These are phyloP conservation scores for Epicampocera succincta DNA, from an alignment of 2,888 invertebrate genomes.

Conservation along the genomic window DNA sequence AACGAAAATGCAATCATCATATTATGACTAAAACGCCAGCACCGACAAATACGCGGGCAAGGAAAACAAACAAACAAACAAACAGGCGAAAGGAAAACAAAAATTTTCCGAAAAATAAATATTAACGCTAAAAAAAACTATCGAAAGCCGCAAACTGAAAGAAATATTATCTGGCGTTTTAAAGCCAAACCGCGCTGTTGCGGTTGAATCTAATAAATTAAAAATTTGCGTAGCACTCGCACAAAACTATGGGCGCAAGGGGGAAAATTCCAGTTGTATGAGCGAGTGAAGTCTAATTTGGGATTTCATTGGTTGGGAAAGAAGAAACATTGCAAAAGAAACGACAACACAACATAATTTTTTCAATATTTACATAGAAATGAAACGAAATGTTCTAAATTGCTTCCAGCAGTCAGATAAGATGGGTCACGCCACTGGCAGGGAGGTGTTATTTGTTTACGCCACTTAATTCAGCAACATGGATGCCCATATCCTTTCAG, in stretches of 20 bases:
- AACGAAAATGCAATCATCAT: conserved; percentile 56
- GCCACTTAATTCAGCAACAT: no score
- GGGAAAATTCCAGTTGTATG: conserved; percentile 4
- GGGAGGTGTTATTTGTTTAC: no score
- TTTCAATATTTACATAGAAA: not conserved
- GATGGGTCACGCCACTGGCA: no score
- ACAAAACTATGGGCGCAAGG: conserved; percentile 14
- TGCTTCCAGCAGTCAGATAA: no score
- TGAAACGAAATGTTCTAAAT: no score
- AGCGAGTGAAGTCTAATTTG: not conserved
- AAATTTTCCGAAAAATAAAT: conserved; percentile 27
- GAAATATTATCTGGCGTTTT: conserved; percentile 67
- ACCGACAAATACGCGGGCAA: conserved; percentile 25
- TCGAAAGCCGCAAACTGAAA: conserved; percentile 61
- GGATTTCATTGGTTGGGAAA: conserved; percentile 1
- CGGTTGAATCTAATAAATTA: conserved; percentile 64
- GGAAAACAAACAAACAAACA: conserved; percentile 35
- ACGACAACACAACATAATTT: not conserved
- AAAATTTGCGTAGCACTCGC: conserved; percentile 51
- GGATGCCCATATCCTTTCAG: no score
- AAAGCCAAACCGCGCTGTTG: conserved; percentile 63
- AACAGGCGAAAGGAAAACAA: conserved; percentile 30
- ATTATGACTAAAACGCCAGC: conserved; percentile 39
- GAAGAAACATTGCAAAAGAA: no score
- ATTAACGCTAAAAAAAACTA: not conserved